Evolutionary conservation across 2,888 invertebrate genomes (phyloP).

Genomic region (Drosophila demipolita): DNA sequence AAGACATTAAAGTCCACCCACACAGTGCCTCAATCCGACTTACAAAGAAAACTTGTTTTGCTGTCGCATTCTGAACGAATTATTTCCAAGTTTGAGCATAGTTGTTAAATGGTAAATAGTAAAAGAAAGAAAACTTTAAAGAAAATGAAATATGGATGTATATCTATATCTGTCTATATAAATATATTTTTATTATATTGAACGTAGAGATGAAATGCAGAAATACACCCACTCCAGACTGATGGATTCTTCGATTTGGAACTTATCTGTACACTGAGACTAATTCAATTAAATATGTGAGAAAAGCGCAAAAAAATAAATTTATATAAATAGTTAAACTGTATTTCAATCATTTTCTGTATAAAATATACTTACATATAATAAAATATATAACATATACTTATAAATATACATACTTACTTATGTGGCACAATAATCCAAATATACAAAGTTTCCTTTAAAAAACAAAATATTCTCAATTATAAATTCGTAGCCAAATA

Average conservation of each 20-base stretch:
- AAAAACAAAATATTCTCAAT: background rate
- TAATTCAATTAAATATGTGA: too few relatives aligned
- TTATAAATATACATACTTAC: too few relatives aligned
- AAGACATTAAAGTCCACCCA: conserved; percentile 27
- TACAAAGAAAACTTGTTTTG: conserved; percentile 29
- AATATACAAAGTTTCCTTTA: background rate
- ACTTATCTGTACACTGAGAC: background rate
- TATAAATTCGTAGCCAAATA: background rate
- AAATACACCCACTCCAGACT: background rate
- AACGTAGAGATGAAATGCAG: background rate
- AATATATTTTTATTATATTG: background rate
- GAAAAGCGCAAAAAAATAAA: too few relatives aligned
- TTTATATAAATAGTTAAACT: too few relatives aligned
- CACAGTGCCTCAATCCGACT: conserved; percentile 22
- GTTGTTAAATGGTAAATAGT: conserved; percentile 1
- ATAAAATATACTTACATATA: too few relatives aligned
- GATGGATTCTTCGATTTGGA: background rate
- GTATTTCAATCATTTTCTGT: too few relatives aligned
- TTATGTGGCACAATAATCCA: background rate
- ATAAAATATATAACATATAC: too few relatives aligned
- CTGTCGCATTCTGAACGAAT: conserved; percentile 14
- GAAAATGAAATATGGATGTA: background rate
- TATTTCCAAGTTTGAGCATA: conserved; percentile 10
- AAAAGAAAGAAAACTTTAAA: background rate
- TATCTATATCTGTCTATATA: background rate